A percentile compares a stretch with the other conserved stretches of the same genome.
These are phyloP conservation scores for Stigmatopora nigra DNA, from an alignment of 2,113 vertebrate species.

Conservation along the genomic window DNA sequence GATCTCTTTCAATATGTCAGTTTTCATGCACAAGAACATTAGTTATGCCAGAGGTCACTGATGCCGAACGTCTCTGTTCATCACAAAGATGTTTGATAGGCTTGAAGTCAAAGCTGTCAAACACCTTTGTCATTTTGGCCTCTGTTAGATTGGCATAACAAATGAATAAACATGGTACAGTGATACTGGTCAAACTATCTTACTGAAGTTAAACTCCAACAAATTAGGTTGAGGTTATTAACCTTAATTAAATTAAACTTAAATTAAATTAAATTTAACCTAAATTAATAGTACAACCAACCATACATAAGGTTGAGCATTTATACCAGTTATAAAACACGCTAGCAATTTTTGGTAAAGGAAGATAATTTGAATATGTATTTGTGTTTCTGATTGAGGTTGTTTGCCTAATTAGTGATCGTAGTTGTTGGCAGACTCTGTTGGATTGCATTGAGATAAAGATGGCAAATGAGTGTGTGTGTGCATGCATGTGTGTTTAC, in stretches of 20 bases:
- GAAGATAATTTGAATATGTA: neutral
- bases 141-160: neutral
- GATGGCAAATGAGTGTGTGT: slow-evolving; percentile 36
- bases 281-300: no score
- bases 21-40: neutral
- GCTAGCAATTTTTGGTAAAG: no score
- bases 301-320: no score
- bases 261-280: no score
- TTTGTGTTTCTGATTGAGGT: slow-evolving; percentile 14
- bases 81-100: neutral
- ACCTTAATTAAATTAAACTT: no score
- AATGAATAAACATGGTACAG: neutral
- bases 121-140: neutral
- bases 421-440: slow-evolving; percentile 49
- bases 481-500: neutral
- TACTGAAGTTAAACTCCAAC: neutral
- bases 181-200: neutral
- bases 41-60: neutral
- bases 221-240: no score
- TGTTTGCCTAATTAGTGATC: slow-evolving; percentile 43
- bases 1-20: neutral
- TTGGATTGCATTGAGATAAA: slow-evolving; percentile 52
- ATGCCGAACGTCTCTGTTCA: neutral
- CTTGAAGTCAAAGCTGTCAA: neutral
- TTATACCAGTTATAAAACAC: no score